Evolutionary conservation across 2,797 vertebrate species (phyloP), one percentile per base, ranked within the genome.

Genomic region (Gouania willdenowi): DNA sequence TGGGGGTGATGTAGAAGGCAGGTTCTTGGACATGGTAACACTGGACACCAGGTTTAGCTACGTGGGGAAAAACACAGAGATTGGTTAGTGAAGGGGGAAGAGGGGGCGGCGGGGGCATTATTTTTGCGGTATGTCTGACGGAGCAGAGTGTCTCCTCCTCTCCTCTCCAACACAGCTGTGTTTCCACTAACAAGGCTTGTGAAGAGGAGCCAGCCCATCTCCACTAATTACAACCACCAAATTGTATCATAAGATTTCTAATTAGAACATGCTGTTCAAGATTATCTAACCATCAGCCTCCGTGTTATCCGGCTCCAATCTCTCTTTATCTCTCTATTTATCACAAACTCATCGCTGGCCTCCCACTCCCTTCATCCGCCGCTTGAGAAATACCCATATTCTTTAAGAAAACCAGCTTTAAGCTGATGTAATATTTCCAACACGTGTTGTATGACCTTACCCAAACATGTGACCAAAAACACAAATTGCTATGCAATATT

Each of bases 231-330:
- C 91, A 92, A 91, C 70, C 88, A 92, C 92, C 90, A 94, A 94
- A 96, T 92, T 95, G 91, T 93, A 93, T 97, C 92, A 95, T 94
- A 94, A 94, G 93, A 94, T 93, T 92, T 92, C 90, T 94, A 95
- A 97, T 96, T 94, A 96, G 90, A 92, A 91, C 92, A 93, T 86
- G 91, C 91, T 93, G 92, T 91, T 94, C 88, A 79, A 94, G 91
- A 93, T 95, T 93, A 97, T 95, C 92, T 92, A 91, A 91, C 92
- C 91, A 97, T 98, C 92, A 92, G 83, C 88, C 85, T 87, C 87
- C 78, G 76, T 87, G 89, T 92, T 93, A 92, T 91, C 88, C 86
- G 79, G 64, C 86, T 71, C 63, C 85, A 88, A 92, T 91, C 90
- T 90, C 88, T 40, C 71, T 71, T 68, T 76, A 92, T 92, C 90